A percentile compares a stretch with the other conserved stretches of the same genome.
Evolutionary conservation across 2,888 invertebrate species (phyloP).

Genomic region (Chalcis sispes): DNA sequence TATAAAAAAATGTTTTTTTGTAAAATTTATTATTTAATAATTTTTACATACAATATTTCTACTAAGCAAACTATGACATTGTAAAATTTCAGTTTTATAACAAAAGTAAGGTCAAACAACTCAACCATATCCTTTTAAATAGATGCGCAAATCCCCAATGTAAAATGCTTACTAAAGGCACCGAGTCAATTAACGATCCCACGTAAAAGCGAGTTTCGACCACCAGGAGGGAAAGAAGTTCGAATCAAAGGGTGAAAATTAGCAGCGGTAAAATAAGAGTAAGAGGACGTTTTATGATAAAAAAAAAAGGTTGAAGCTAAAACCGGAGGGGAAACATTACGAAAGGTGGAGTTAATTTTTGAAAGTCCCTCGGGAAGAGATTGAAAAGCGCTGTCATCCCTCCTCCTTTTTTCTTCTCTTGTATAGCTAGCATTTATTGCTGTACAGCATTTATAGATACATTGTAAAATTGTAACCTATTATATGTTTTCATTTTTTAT

Average conservation of each 20-base stretch:
- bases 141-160: background rate
- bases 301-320: background rate
- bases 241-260: slow-evolving; percentile 18
- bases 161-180: slow-evolving; percentile 1
- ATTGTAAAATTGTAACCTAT: too few relatives aligned
- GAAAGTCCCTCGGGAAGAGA: slow-evolving; percentile 14
- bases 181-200: slow-evolving; percentile 10
- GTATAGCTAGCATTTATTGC: too few relatives aligned
- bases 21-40: too few relatives aligned
- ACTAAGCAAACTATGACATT: too few relatives aligned
- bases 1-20: too few relatives aligned
- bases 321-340: background rate
- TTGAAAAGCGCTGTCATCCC: background rate
- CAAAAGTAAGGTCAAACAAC: background rate
- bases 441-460: too few relatives aligned
- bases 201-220: slow-evolving; percentile 3
- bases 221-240: background rate
- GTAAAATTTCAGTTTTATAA: too few relatives aligned
- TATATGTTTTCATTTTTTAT: too few relatives aligned
- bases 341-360: slow-evolving; percentile 7
- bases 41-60: too few relatives aligned
- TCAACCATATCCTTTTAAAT: background rate
- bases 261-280: background rate
- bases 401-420: background rate
- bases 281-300: too few relatives aligned